phyloP scores from a whole-genome alignment of 1,140 invertebrate genomes.

The Halesus radiatus region DNA sequence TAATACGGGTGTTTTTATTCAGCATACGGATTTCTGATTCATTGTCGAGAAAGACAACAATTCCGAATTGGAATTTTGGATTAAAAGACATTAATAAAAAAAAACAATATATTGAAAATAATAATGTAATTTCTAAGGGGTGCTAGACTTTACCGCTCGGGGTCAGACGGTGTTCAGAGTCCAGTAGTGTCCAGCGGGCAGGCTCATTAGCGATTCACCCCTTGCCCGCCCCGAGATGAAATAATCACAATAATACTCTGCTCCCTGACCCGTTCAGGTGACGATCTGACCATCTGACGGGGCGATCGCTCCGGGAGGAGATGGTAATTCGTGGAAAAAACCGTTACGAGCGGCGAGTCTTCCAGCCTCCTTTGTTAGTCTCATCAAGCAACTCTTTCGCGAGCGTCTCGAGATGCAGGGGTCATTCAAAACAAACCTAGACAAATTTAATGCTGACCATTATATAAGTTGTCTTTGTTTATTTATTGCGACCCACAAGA shows the following conservation, averaged over 20 bases:
- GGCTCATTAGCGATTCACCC: slow-evolving; percentile 42
- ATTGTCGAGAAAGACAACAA: too few species aligned
- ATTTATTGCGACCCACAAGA: too few species aligned
- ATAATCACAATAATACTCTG: slow-evolving; percentile 6
- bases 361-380: neutral
- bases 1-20: too few species aligned
- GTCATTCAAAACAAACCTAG: slow-evolving; percentile 1
- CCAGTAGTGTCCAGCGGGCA: neutral
- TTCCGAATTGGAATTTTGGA: too few species aligned
- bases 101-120: too few species aligned
- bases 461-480: too few species aligned
- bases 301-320: neutral
- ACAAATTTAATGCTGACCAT: too few species aligned
- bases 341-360: slow-evolving; percentile 23
- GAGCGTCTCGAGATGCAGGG: slow-evolving; percentile 25
- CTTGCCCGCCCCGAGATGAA: neutral
- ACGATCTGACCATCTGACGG: neutral
- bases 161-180: neutral
- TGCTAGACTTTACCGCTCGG: neutral
- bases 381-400: slow-evolving; percentile 11
- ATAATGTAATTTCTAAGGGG: too few species aligned
- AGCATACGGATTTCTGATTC: too few species aligned
- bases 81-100: too few species aligned
- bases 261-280: neutral
- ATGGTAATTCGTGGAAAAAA: slow-evolving; percentile 47